These are phyloP conservation scores for Drosophila neotestacea DNA, from an alignment of 2,888 invertebrate genomes.

Conservation along the genomic window DNA sequence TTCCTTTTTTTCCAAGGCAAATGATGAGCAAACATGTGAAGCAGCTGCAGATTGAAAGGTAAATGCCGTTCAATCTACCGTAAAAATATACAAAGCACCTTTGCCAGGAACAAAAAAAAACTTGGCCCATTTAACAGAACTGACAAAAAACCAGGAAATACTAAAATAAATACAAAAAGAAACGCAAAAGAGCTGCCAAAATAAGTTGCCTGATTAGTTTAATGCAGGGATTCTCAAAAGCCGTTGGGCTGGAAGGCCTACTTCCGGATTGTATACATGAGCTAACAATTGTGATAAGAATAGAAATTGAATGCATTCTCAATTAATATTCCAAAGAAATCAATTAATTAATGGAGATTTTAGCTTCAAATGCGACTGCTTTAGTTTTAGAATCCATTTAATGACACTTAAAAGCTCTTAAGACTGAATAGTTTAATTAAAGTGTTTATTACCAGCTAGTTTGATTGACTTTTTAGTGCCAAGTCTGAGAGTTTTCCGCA, in stretches of 20 bases:
- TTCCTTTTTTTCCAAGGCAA: slow-evolving; percentile 15
- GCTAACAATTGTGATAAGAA: slow-evolving; percentile 18
- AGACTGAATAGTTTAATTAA: too few relatives aligned
- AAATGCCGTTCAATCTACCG: slow-evolving; percentile 55
- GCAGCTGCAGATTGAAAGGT: slow-evolving; percentile 54
- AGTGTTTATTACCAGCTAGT: too few relatives aligned
- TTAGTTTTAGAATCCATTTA: too few relatives aligned
- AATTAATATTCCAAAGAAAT: background rate
- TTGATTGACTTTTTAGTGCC: too few relatives aligned
- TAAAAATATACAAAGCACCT: slow-evolving; percentile 48
- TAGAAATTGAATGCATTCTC: slow-evolving; percentile 5
- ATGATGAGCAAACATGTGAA: slow-evolving; percentile 55
- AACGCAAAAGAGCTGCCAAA: slow-evolving; percentile 32
- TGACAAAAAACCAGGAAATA: slow-evolving; percentile 42
- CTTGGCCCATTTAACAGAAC: slow-evolving; percentile 41
- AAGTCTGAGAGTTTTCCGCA: too few relatives aligned
- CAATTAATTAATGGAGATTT: background rate
- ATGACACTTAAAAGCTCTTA: too few relatives aligned
- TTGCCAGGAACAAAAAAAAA: slow-evolving; percentile 28
- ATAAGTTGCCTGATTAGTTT: slow-evolving; percentile 62
- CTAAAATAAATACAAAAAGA: slow-evolving; percentile 20
- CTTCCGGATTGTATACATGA: slow-evolving; percentile 13
- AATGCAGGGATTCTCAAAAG: slow-evolving; percentile 36
- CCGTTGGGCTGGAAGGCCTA: slow-evolving; percentile 69
- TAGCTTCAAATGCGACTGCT: background rate